Evolutionary conservation across 1,140 invertebrate genomes (phyloP), one percentile per base, ranked within the genome.

Genomic region (Drosophila ogumai): DNA sequence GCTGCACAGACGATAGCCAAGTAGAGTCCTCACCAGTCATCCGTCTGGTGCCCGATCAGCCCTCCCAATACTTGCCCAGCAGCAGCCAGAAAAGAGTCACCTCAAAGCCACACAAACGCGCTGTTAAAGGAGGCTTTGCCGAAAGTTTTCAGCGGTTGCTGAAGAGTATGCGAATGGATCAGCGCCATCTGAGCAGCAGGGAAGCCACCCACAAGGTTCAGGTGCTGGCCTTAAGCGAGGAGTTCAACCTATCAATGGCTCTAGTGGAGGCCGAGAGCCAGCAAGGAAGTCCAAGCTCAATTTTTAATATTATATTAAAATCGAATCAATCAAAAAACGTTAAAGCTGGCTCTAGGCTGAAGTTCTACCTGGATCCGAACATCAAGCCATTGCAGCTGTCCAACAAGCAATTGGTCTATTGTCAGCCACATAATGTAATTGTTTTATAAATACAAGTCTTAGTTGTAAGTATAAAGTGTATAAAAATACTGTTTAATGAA

Each of bases 131-230:
- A 34, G 67, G 67, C 19, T 69, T 38, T 9, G 67, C 34, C 6
- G 41, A 49, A 1, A 22, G 46, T 1, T 69, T 71, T 5, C 50
- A 31, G 25, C 19, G n/a, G 6, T n/a, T 17, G 15, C 8, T 71
- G 1, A 69, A 69, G n/a, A 32, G 9, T 6, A 9, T 28, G 28
- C 28, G 34, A 19, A 71, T 71, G 67, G 50, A 69, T 69, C 49
- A 40, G 28, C 67, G 67, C 0, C 67, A 71, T 40, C 6, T 41
- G 9, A 57, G n/a, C 4, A 13, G 25, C 32, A 40, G 25, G 19
- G 17, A 17, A 12, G 15, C 65, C 17, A 71, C 17, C 3, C 65
- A 71, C 12, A 40, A 12, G 0, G 50, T 17, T 12, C 13, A 8
- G 3, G 41, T 71, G 12, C 6, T 69, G 28, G 41, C 17, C 6